Evolutionary conservation across 1,140 invertebrate genomes (phyloP).

Genomic region (Drosophila carrolli): DNA sequence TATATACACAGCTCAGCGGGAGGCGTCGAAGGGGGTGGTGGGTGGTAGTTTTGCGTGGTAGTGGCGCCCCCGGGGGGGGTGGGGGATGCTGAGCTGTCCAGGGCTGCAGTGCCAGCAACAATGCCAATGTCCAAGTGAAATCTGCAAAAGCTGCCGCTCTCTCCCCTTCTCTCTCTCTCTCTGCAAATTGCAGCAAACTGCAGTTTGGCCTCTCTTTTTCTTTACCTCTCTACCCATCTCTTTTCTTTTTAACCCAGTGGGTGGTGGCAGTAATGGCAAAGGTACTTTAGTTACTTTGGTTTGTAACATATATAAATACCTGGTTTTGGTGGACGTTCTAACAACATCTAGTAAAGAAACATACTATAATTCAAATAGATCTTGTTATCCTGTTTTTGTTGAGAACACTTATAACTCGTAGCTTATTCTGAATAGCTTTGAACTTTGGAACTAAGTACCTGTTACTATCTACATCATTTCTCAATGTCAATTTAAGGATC

Average conservation of each 20-base stretch:
- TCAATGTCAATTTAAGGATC: too few relatives aligned
- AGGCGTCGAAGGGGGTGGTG: not conserved
- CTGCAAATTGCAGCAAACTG: constrained; percentile 43
- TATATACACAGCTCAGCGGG: constrained; percentile 61
- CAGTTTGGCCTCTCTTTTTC: constrained; percentile 27
- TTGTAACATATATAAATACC: not conserved
- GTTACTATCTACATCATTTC: too few relatives aligned
- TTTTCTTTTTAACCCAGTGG: constrained; percentile 26
- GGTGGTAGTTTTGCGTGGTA: not conserved
- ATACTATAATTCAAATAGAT: too few relatives aligned
- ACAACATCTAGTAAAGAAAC: too few relatives aligned
- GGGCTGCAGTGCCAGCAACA: constrained; percentile 44
- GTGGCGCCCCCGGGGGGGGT: constrained; percentile 5
- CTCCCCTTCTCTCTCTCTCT: constrained; percentile 13
- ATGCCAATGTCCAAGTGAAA: constrained; percentile 45
- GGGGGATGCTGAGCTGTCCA: constrained; percentile 22
- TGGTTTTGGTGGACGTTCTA: not conserved
- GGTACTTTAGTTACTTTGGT: not conserved
- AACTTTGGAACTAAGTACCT: too few relatives aligned
- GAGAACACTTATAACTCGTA: too few relatives aligned
- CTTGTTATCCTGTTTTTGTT: too few relatives aligned
- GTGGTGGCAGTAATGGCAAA: constrained; percentile 19
- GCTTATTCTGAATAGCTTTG: too few relatives aligned
- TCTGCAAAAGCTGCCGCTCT: constrained; percentile 39
- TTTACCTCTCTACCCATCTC: constrained; percentile 11